A percentile compares a stretch with the other conserved stretches of the same genome.
phyloP scores from a whole-genome alignment of 2,113 vertebrate species.

The Lepidothrix coronata region DNA sequence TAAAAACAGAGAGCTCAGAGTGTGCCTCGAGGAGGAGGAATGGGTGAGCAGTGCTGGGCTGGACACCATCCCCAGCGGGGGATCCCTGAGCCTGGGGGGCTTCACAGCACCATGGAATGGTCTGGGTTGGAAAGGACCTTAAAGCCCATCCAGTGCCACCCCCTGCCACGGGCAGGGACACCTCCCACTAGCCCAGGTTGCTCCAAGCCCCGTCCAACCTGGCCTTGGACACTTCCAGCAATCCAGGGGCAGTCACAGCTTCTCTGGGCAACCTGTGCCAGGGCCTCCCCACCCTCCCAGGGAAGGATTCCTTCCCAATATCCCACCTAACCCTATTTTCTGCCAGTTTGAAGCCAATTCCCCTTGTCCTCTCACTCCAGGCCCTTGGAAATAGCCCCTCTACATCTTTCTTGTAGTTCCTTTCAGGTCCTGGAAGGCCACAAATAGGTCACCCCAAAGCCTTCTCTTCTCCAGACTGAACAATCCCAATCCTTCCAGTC shows the following conservation, averaged over 20 bases:
- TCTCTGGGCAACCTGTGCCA: not conserved
- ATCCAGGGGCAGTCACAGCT: not conserved
- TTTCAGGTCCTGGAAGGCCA: not conserved
- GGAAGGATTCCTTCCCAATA: rapidly evolving
- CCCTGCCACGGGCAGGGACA: not conserved
- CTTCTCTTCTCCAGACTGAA: not conserved
- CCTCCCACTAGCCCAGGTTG: rapidly evolving
- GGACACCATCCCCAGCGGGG: no score
- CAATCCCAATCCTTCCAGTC: not conserved
- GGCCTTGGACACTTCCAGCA: not conserved
- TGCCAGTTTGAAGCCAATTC: not conserved
- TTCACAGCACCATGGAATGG: not conserved
- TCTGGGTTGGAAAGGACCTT: no score
- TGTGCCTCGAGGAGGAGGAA: not conserved
- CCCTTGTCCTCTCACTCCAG: not conserved
- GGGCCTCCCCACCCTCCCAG: rapidly evolving
- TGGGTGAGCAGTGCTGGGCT: not conserved
- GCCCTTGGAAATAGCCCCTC: not conserved
- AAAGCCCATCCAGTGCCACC: rapidly evolving
- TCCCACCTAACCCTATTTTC: rapidly evolving
- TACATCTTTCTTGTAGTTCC: rapidly evolving
- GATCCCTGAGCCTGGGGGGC: no score
- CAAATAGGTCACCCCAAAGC: not conserved
- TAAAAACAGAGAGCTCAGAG: not conserved
- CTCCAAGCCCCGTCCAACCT: rapidly evolving